Evolutionary conservation across 2,888 invertebrate genomes (phyloP).

Genomic region (Philopedon plagiatum): DNA sequence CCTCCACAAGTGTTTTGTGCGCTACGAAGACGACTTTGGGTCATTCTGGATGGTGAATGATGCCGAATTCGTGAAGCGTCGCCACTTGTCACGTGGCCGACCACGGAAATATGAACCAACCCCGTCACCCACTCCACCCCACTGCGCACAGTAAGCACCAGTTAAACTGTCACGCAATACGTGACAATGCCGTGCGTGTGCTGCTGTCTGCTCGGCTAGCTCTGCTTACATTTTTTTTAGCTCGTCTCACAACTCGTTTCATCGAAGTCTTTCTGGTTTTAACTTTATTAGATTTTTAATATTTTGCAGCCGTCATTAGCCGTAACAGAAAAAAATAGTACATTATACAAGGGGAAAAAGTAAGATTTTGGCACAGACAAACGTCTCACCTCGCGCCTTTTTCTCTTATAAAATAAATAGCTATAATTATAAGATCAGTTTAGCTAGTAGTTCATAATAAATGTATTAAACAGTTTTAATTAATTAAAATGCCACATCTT

Average conservation of each 20-base stretch:
- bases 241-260: slow-evolving; percentile 28
- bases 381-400: no score
- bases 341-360: no score
- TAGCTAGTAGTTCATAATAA: no score
- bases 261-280: slow-evolving; percentile 15
- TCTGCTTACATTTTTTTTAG: slow-evolving; percentile 54
- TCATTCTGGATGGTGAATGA: slow-evolving; percentile 99
- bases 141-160: slow-evolving; percentile 71
- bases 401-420: no score
- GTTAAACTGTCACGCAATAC: slow-evolving; percentile 57
- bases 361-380: no score
- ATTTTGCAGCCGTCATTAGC: no score
- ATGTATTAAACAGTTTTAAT: no score
- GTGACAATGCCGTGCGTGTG: slow-evolving; percentile 58
- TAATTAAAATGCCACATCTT: no score
- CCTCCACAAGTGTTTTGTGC: slow-evolving; percentile 99
- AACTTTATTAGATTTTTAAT: no score
- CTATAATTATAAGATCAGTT: no score
- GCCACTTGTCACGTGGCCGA: slow-evolving; percentile 95
- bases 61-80: slow-evolving; percentile 97
- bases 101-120: slow-evolving; percentile 97
- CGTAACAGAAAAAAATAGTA: no score
- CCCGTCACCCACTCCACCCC: slow-evolving; percentile 73
- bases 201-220: slow-evolving; percentile 62
- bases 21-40: slow-evolving; percentile 99